Evolutionary conservation across 2,888 invertebrate species (phyloP).

Genomic region (Sericinus montela): DNA sequence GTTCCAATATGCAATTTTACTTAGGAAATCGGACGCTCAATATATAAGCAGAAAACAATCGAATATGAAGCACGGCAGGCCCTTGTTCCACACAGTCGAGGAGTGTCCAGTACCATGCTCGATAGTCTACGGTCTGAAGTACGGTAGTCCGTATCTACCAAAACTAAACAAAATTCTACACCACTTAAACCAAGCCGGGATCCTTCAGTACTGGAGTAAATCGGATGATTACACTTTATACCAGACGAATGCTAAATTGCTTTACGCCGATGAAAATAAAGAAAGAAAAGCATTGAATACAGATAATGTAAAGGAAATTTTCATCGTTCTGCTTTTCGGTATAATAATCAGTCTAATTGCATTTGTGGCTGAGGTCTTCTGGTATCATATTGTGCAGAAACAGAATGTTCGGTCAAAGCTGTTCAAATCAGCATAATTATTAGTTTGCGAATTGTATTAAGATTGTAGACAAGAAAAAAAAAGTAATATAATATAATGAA

Average conservation of each 20-base stretch:
- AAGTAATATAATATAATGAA: too few species aligned
- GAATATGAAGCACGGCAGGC: conserved; percentile 57
- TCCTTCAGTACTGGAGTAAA: conserved; percentile 58
- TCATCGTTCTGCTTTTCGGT: conserved; percentile 50
- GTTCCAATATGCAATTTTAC: conserved; percentile 65
- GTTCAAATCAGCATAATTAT: too few species aligned
- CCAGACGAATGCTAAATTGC: conserved; percentile 29
- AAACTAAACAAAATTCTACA: conserved; percentile 64
- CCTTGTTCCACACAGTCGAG: conserved; percentile 64
- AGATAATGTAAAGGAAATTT: conserved; percentile 67
- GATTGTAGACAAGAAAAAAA: too few species aligned
- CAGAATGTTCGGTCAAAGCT: not conserved
- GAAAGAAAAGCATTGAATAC: conserved; percentile 57
- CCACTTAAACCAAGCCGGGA: conserved; percentile 71
- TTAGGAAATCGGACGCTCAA: conserved; percentile 65
- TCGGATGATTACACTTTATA: conserved; percentile 46
- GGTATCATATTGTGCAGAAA: not conserved
- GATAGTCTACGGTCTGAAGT: conserved; percentile 76
- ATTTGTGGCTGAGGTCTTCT: conserved; percentile 42
- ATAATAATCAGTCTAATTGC: conserved; percentile 39
- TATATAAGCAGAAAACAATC: conserved; percentile 43
- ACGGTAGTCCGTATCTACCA: conserved; percentile 78
- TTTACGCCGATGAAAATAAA: conserved; percentile 35
- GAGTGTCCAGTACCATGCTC: conserved; percentile 78
- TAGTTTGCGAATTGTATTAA: too few species aligned